Evolutionary conservation across 1,140 invertebrate species (phyloP).

Genomic region (Lordiphosa collinella): DNA sequence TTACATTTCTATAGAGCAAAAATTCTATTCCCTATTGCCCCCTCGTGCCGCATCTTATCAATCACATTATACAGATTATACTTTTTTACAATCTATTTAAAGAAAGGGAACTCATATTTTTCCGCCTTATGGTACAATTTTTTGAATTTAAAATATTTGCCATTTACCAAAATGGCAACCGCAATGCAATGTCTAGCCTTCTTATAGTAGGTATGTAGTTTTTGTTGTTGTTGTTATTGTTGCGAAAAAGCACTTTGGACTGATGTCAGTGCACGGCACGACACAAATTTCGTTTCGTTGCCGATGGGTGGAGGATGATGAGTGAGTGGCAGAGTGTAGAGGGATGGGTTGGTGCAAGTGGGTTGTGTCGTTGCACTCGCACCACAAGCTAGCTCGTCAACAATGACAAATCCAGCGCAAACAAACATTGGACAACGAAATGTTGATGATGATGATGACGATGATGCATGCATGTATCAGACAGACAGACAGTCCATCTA

Average conservation of each 20-base stretch:
- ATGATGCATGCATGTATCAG: conserved; percentile 6
- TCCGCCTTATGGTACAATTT: conserved; percentile 13
- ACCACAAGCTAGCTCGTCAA: conserved; percentile 14
- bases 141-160: conserved; percentile 47
- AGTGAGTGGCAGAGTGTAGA: neutral
- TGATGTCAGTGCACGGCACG: conserved; percentile 30
- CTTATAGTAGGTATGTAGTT: neutral
- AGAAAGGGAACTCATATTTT: neutral
- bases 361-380: conserved; percentile 60
- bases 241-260: conserved; percentile 15
- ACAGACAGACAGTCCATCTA: neutral
- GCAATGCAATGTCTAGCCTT: conserved; percentile 24
- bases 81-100: neutral
- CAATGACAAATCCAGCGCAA: conserved; percentile 29
- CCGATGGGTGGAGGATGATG: conserved; percentile 14
- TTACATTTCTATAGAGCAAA: neutral
- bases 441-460: conserved; percentile 30
- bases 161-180: conserved; percentile 34
- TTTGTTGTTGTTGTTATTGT: conserved; percentile 7
- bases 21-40: too few species aligned
- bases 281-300: conserved; percentile 47
- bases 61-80: too few species aligned
- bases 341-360: neutral
- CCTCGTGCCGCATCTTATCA: too few species aligned
- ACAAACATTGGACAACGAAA: conserved; percentile 15